Conservation (phyloP, 2,888 invertebrate species). For the Zeuzera pyrina region DNA sequence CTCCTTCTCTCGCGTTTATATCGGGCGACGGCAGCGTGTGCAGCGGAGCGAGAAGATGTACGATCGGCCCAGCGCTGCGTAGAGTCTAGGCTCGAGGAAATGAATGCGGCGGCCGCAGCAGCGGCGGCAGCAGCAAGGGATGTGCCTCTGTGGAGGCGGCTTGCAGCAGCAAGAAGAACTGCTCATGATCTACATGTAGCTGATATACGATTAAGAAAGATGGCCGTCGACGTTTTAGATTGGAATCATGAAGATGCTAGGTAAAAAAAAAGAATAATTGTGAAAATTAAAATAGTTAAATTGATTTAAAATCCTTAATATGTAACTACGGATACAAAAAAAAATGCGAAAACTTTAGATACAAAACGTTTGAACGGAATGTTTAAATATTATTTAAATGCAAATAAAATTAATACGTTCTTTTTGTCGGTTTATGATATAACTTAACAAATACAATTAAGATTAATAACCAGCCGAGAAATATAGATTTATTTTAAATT, state of each 20-base stretch:
- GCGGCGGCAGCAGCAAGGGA: slow-evolving; percentile 92
- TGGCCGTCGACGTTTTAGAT: slow-evolving; percentile 93
- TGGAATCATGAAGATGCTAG: slow-evolving; percentile 95
- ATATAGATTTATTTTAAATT: no score
- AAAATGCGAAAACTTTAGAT: no score
- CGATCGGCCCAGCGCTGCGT: slow-evolving; percentile 93
- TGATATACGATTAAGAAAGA: slow-evolving; percentile 91
- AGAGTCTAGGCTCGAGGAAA: slow-evolving; percentile 93
- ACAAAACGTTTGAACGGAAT: no score
- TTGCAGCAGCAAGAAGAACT: slow-evolving; percentile 83
- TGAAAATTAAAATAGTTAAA: no score
- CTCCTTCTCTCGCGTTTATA: slow-evolving; percentile 90
- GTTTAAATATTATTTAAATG: no score
- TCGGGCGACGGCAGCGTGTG: slow-evolving; percentile 90
- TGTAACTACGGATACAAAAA: no score
- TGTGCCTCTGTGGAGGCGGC: slow-evolving; percentile 89
- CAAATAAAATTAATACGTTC: no score
- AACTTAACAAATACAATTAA: no score
- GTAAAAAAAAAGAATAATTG: no score
- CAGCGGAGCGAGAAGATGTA: slow-evolving; percentile 87
- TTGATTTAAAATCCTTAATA: no score
- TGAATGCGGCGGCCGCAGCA: slow-evolving; percentile 94
- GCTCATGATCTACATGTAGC: slow-evolving; percentile 90
- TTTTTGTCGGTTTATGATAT: no score
- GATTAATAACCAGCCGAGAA: no score